phyloP scores from a whole-genome alignment of 2,113 vertebrate genomes.

The Ancistrus triradiatus region DNA sequence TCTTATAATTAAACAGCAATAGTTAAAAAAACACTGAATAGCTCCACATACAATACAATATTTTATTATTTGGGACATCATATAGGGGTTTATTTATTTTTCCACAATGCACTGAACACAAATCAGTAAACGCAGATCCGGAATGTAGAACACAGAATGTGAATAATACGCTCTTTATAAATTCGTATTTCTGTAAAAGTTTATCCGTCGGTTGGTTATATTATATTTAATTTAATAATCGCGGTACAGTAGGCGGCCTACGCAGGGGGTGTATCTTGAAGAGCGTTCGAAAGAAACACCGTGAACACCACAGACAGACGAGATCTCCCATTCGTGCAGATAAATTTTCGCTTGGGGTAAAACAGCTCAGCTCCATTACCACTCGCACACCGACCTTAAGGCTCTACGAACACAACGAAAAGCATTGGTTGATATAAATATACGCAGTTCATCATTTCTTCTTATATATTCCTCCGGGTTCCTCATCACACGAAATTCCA shows the following conservation, averaged over 20 bases:
- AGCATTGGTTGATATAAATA: constrained; percentile 67
- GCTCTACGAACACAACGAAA: constrained; percentile 91
- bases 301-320: constrained; percentile 78
- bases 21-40: constrained; percentile 58
- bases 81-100: constrained; percentile 71
- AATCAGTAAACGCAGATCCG: constrained; percentile 74
- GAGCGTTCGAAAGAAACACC: constrained; percentile 80
- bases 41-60: constrained; percentile 76
- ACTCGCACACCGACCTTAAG: constrained; percentile 82
- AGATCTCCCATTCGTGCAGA: constrained; percentile 83
- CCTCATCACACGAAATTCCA: constrained; percentile 63
- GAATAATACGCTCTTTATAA: constrained; percentile 74
- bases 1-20: constrained; percentile 18
- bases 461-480: constrained; percentile 58
- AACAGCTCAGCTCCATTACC: constrained; percentile 77
- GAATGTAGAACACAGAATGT: constrained; percentile 76
- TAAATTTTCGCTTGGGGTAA: constrained; percentile 79
- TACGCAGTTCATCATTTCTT: constrained; percentile 65
- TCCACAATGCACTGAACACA: constrained; percentile 79
- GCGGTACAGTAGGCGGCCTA: constrained; percentile 62
- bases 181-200: constrained; percentile 67
- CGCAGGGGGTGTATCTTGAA: constrained; percentile 70
- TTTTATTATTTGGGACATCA: constrained; percentile 75
- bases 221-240: constrained; percentile 64
- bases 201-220: constrained; percentile 56